Evolutionary conservation across 2,888 invertebrate genomes (phyloP), one percentile per base, ranked within the genome.

Genomic region (Tenthredo mesomela): DNA sequence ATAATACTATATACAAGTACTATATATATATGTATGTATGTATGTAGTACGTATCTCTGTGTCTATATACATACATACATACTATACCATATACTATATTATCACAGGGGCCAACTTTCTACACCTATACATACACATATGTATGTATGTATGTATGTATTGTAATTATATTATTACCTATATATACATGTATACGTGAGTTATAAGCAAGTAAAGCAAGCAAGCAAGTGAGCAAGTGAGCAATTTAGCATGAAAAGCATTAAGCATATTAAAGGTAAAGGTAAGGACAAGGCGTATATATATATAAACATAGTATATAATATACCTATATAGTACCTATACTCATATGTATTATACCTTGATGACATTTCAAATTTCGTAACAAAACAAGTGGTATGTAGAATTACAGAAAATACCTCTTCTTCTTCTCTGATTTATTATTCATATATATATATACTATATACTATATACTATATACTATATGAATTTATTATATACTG

Each of bases 281-380:
- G 33, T 33, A 33, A 33, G 33, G 43, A 37, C 37, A 7, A 37
- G 7, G 37, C 37, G 37, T 43, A 54, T 54, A n/a, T 54, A 54
- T 18, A 12, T 15, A n/a, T 12, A 54, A 0, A n/a, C n/a, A n/a
- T n/a, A n/a, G 29, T 29, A 29, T 29, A 29, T 2, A 29, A 29
- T 2, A 1, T 29, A 10, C 54, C 9, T 54, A 54, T 6, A 58
- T 21, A n/a, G n/a, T n/a, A n/a, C 21, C 29, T 2, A 29, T 29
- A 29, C 29, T 29, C 29, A 21, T 40, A 58, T 58, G 21, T 58
- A n/a, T 6, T 40, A 10, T 1, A 40, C 61, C 61, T n/a, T 10
- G 25, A 61, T 61, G 61, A 61, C 61, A 61, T 61, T 61, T 61
- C 10, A 25, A n/a, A 61, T 61, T 61, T 61, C 61, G 61, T 25